phyloP scores from a whole-genome alignment of 2,113 vertebrate species.

The Passer domesticus region DNA sequence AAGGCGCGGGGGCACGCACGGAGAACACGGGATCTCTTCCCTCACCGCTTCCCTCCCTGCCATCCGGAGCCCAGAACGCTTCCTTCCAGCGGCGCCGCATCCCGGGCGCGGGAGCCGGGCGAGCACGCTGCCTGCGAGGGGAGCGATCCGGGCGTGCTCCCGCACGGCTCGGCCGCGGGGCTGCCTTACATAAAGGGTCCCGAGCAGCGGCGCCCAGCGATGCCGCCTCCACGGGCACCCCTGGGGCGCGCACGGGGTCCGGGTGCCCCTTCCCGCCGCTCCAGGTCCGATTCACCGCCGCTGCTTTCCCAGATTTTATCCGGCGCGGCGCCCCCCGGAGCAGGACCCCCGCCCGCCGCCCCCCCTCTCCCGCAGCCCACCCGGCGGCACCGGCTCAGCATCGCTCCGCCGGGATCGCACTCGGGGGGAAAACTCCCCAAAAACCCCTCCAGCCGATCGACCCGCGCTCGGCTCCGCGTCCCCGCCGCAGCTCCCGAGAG shows the following conservation, averaged over 20 bases:
- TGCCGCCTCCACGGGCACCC: accelerated
- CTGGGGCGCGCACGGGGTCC: neutral
- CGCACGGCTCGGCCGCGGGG: neutral
- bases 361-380: neutral
- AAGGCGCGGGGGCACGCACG: neutral
- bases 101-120: neutral
- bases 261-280: neutral
- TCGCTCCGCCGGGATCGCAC: neutral
- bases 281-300: neutral
- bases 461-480: neutral
- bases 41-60: neutral
- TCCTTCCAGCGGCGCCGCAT: neutral
- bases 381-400: neutral
- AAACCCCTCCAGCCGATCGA: neutral
- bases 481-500: neutral
- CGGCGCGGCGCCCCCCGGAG: too few species aligned
- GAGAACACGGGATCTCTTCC: neutral
- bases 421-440: neutral
- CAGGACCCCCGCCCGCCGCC: neutral
- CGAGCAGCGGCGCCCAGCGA: neutral
- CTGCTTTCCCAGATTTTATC: neutral
- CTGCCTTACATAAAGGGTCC: neutral
- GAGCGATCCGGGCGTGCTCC: neutral
- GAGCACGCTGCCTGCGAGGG: neutral
- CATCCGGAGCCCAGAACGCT: neutral